A percentile compares a stretch with the other conserved stretches of the same genome.
Conservation (phyloP, 2,888 invertebrate genomes). For the Carcina quercana region DNA sequence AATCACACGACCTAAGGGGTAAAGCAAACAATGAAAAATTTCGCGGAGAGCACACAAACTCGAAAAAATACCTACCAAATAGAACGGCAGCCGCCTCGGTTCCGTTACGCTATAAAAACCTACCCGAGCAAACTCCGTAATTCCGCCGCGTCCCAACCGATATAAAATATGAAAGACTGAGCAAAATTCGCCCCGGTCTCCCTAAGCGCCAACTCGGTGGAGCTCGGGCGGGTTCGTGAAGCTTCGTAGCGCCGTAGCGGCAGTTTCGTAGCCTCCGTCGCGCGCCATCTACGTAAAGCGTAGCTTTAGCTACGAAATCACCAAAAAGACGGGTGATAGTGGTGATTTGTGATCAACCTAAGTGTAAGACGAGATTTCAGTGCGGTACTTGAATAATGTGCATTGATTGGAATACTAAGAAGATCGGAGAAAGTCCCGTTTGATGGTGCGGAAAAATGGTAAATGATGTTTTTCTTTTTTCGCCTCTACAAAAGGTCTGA, state of each 20-base stretch:
- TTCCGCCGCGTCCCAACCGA: slow-evolving; percentile 60
- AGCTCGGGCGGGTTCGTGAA: slow-evolving; percentile 35
- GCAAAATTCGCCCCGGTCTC: slow-evolving; percentile 51
- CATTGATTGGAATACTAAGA: slow-evolving; percentile 32
- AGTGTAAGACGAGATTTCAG: slow-evolving; percentile 25
- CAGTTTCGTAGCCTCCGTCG: slow-evolving; percentile 49
- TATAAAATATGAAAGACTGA: slow-evolving; percentile 73
- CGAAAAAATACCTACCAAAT: slow-evolving; percentile 56
- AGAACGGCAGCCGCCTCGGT: slow-evolving; percentile 50
- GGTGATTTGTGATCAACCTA: slow-evolving; percentile 33
- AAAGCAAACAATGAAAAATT: slow-evolving; percentile 59
- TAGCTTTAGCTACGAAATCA: slow-evolving; percentile 16
- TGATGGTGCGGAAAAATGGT: slow-evolving; percentile 65
- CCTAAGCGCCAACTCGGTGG: slow-evolving; percentile 37
- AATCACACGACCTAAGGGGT: slow-evolving; percentile 50
- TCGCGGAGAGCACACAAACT: slow-evolving; percentile 38
- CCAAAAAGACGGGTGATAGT: slow-evolving; percentile 45
- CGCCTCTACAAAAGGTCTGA: slow-evolving; percentile 9
- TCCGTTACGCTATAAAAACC: slow-evolving; percentile 60
- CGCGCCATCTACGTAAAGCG: slow-evolving; percentile 33
- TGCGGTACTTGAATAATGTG: slow-evolving; percentile 49
- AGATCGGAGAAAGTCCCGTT: slow-evolving; percentile 32
- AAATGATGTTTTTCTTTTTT: slow-evolving; percentile 42
- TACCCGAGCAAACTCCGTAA: slow-evolving; percentile 68
- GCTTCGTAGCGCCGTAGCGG: slow-evolving; percentile 59